Evolutionary conservation across 2,888 invertebrate genomes (phyloP).

Genomic region (Dicyrtomina minuta): DNA sequence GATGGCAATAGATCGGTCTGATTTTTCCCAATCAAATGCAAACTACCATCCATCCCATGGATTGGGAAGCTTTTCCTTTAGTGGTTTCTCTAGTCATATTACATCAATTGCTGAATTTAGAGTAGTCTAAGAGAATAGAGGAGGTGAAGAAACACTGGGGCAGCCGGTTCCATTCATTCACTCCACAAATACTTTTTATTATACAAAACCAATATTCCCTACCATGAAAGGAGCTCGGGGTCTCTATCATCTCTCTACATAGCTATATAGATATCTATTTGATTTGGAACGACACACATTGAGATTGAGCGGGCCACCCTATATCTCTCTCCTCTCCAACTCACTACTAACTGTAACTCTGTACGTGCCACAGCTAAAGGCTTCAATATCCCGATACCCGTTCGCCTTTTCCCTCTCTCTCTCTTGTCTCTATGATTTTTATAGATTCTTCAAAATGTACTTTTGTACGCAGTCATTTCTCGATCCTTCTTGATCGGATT

Average conservation of each 20-base stretch:
- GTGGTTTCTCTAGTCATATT: conserved; percentile 21
- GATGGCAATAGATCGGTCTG: conserved; percentile 24
- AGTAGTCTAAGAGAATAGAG: conserved; percentile 38
- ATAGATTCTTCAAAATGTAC: neutral
- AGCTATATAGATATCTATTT: neutral
- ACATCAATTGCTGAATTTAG: conserved; percentile 31
- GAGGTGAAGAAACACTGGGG: conserved; percentile 43
- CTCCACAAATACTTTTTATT: conserved; percentile 33
- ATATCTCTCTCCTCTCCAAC: no score
- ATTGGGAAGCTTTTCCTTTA: conserved; percentile 24
- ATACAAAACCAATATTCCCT: neutral
- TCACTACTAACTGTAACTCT: no score
- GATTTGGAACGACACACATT: neutral
- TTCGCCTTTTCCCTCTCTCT: neutral
- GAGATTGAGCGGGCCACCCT: neutral
- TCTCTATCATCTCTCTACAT: no score
- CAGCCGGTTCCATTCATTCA: conserved; percentile 40
- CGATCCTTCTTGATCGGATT: conserved; percentile 33
- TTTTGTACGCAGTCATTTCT: conserved; percentile 1
- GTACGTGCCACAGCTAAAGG: no score
- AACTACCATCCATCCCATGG: conserved; percentile 33
- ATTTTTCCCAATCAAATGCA: conserved; percentile 48
- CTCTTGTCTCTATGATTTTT: neutral
- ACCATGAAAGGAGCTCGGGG: no score
- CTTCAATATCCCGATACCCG: no score